phyloP scores from a whole-genome alignment of 1,140 invertebrate species.

The Teleopsis dalmanni region DNA sequence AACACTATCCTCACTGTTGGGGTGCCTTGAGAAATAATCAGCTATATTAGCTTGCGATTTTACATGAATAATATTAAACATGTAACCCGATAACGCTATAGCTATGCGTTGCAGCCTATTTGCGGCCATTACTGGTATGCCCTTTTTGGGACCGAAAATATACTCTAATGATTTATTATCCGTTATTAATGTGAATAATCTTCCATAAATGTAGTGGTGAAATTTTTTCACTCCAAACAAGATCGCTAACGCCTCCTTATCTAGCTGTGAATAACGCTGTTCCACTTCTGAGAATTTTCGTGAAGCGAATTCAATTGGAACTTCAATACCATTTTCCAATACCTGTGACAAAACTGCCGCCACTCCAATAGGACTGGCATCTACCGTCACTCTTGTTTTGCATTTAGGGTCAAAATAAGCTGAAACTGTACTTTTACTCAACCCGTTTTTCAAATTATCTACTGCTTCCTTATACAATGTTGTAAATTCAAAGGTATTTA shows the following conservation, averaged over 20 bases:
- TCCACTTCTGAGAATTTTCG: constrained; percentile 42
- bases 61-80: constrained; percentile 21
- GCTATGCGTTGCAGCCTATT: constrained; percentile 27
- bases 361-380: constrained; percentile 25
- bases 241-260: constrained; percentile 46
- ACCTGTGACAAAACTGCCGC: constrained; percentile 43
- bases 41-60: constrained; percentile 17
- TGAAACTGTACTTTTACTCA: constrained; percentile 1
- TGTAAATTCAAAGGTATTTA: not conserved
- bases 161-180: constrained; percentile 46
- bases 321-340: constrained; percentile 28
- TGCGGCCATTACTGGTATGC: constrained; percentile 26
- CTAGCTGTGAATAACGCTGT: constrained; percentile 43
- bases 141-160: constrained; percentile 37
- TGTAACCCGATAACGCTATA: constrained; percentile 20
- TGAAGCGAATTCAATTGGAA: constrained; percentile 46
- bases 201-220: constrained; percentile 43
- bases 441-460: not conserved
- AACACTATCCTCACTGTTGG: not conserved
- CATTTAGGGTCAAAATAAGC: constrained; percentile 4
- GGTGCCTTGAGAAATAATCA: constrained; percentile 22
- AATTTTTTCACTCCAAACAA: constrained; percentile 41
- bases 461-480: not conserved
- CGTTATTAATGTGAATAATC: constrained; percentile 44
- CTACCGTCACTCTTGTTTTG: not conserved